A percentile compares a stretch with the other conserved stretches of the same genome.
These are phyloP conservation scores for Tapera naevia DNA, from an alignment of 2,797 vertebrate species.

Conservation along the genomic window DNA sequence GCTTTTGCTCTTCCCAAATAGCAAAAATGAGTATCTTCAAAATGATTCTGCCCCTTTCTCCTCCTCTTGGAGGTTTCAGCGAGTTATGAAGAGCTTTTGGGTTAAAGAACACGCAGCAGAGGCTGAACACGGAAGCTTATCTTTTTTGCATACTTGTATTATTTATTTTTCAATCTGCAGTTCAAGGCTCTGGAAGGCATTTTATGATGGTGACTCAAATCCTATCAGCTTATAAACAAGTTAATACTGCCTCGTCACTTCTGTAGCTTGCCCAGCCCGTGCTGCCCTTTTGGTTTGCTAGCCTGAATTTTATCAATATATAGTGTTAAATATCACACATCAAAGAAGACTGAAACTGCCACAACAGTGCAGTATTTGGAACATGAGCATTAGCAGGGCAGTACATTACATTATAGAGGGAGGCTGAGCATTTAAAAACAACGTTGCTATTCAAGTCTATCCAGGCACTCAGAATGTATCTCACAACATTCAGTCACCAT, in stretches of 20 bases:
- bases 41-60: background rate
- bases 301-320: background rate
- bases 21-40: background rate
- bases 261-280: background rate
- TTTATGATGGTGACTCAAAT: background rate
- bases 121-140: background rate
- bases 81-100: background rate
- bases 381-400: background rate
- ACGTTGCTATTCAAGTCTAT: background rate
- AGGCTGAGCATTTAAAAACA: background rate
- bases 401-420: background rate
- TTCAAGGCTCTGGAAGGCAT: background rate
- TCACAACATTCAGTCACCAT: background rate
- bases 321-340: background rate
- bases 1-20: background rate
- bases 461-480: background rate
- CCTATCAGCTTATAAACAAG: background rate
- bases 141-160: background rate
- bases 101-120: background rate
- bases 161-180: background rate
- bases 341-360: background rate
- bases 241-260: conserved; percentile 7
- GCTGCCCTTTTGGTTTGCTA: background rate
- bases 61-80: background rate
- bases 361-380: background rate